These are phyloP conservation scores for Apodemia mormo DNA, from an alignment of 2,888 invertebrate species.

Conservation along the genomic window DNA sequence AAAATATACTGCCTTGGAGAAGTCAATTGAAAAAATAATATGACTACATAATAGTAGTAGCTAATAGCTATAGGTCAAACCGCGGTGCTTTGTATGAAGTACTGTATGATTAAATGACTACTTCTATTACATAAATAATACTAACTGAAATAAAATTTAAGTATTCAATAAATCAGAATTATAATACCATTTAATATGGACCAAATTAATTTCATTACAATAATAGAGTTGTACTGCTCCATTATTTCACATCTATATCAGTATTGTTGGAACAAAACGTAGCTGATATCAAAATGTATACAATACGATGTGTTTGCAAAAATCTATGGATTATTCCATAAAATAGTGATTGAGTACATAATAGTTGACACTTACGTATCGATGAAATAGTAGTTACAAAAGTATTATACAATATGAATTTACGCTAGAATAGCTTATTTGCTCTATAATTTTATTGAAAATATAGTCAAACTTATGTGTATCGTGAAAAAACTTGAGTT, in stretches of 20 bases:
- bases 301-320: neutral
- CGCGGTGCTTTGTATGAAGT: no score
- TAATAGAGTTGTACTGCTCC: neutral
- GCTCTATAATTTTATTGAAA: neutral
- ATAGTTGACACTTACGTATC: constrained; percentile 23
- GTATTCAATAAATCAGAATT: no score
- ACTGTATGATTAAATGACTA: no score
- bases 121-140: no score
- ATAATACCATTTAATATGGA: no score
- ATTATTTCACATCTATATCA: neutral
- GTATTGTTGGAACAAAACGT: neutral
- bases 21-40: no score
- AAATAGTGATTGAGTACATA: constrained; percentile 19
- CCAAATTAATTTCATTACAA: neutral
- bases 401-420: neutral
- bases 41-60: no score
- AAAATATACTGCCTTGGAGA: no score
- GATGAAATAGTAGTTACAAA: constrained; percentile 17
- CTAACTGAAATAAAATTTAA: no score
- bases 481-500: constrained; percentile 29
- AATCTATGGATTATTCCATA: constrained; percentile 21
- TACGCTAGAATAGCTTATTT: neutral
- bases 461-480: neutral
- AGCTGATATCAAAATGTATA: constrained; percentile 1
- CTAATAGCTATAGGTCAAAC: no score